phyloP scores from a whole-genome alignment of 2,888 invertebrate species.

The Hydriomena furcata region DNA sequence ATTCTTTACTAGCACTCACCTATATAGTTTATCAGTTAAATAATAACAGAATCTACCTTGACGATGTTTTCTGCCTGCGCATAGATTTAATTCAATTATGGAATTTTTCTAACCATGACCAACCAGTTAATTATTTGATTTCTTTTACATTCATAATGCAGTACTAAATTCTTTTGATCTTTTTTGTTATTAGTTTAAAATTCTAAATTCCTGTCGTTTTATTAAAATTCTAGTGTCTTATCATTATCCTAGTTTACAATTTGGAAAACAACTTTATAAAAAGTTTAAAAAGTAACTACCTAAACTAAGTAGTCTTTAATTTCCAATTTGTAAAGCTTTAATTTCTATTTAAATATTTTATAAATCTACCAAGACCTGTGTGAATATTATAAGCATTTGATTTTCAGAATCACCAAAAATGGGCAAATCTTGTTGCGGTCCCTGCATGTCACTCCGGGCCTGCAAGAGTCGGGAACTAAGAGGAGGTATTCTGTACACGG shows the following conservation, averaged over 20 bases:
- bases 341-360: no score
- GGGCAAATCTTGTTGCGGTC: conserved; percentile 1
- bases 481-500: conserved; percentile 75
- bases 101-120: conserved; percentile 6
- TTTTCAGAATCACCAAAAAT: conserved; percentile 18
- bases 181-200: background rate
- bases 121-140: background rate
- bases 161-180: background rate
- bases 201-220: conserved; percentile 6
- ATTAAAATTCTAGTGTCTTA: conserved; percentile 5
- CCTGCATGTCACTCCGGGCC: conserved; percentile 30
- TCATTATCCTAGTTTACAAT: no score
- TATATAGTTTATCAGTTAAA: no score
- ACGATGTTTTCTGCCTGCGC: no score
- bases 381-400: no score
- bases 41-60: no score
- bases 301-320: no score
- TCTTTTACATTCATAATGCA: background rate
- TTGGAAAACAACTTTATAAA: no score
- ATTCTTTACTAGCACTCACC: no score
- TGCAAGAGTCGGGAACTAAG: conserved; percentile 77
- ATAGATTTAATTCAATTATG: conserved; percentile 5
- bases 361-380: no score
- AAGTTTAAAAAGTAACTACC: no score
- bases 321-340: no score